Evolutionary conservation across 2,797 vertebrate species (phyloP), one percentile per base, ranked within the genome.

Genomic region (Parauchenoglanis punctatus): DNA sequence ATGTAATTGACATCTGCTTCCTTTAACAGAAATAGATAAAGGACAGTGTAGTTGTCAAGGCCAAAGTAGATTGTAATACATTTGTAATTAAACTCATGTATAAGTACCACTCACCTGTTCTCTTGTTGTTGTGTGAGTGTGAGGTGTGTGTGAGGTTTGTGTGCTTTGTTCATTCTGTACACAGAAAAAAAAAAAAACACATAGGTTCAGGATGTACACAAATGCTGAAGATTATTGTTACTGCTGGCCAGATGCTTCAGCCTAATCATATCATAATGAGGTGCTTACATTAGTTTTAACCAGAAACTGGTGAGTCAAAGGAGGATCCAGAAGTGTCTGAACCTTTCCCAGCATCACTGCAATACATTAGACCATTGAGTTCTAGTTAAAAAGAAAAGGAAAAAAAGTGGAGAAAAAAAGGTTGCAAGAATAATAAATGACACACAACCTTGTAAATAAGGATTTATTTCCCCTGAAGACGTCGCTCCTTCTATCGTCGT

Each of bases 151-250:
- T 12, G n/a, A 31, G 18, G 63, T 83, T 31, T 83, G 81, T 54
- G 81, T 54, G 63, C 63, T 83, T 83, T 83, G 61, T 52, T 35
- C 81, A 67, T 67, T 68, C 81, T 83, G 46, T 68, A 54, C n/a
- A 83, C 13, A 52, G 3, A 13, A 4, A 49, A n/a, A 15, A 23
- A 63, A 63, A 12, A 17, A 65, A 81, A 15, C 11, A 13, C 13
- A 18, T 61, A n/a, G 7, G n/a, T 77, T 77, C n/a, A 58, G 13
- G 17, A 31, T 8, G 0, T 78, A 35, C 7, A 78, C 6, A 18
- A 78, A 56, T 3, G 0, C 40, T 77, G 23, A 81, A 23, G 49
- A 81, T 44, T 44, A 78, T 35, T 18, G 8, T 28, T 77, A 31
- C n/a, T 8, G 49, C 49, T 73, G 23, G 0, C 46, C 7, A 52